Conservation (phyloP, 2,113 vertebrate genomes). For the Forbesichthys papilliferus region DNA sequence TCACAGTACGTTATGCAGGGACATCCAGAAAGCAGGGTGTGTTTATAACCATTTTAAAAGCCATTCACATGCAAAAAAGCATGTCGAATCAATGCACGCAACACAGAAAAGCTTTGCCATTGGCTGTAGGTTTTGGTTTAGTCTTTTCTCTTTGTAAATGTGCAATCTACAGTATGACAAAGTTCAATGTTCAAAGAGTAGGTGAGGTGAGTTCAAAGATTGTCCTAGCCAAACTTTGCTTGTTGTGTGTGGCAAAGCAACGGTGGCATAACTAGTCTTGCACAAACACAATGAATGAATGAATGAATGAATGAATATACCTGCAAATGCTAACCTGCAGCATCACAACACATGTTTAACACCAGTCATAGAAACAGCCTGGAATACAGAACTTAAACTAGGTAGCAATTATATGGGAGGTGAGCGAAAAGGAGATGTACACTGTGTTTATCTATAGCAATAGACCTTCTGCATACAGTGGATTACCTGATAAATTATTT, state of each 20-base stretch:
- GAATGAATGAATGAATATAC: too few species aligned
- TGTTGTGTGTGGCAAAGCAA: neutral
- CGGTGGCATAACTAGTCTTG: neutral
- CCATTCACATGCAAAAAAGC: neutral
- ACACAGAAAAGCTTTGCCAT: neutral
- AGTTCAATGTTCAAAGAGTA: neutral
- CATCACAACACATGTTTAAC: too few species aligned
- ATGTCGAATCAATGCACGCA: neutral
- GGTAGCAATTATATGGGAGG: too few species aligned
- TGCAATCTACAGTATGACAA: neutral
- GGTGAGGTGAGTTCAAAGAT: neutral
- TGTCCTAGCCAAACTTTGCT: neutral
- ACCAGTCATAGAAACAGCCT: too few species aligned
- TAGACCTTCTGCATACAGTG: too few species aligned
- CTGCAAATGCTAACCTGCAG: too few species aligned
- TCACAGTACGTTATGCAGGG: slow-evolving; percentile 39
- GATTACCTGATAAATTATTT: too few species aligned
- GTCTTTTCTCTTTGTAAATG: neutral
- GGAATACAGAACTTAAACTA: too few species aligned
- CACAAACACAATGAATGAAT: too few species aligned
- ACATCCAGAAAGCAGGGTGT: slow-evolving; percentile 13
- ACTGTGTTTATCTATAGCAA: too few species aligned
- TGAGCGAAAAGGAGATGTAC: too few species aligned
- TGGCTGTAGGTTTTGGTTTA: neutral
- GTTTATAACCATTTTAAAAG: slow-evolving; percentile 27